Evolutionary conservation across 2,888 invertebrate genomes (phyloP), one percentile per base, ranked within the genome.

Genomic region (Phrixothrix hirtus): DNA sequence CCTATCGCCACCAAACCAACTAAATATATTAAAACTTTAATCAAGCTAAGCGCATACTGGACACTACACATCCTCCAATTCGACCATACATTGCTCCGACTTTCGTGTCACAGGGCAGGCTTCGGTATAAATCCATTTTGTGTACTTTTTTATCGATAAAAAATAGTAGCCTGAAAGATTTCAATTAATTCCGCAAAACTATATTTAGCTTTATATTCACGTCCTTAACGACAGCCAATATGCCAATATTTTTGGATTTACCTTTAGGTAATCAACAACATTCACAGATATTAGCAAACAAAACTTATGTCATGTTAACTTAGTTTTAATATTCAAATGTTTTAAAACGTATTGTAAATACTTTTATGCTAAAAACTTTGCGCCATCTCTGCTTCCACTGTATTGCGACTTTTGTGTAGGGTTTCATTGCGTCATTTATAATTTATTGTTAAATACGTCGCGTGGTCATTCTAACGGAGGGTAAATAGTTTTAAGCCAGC

Each of bases 11-110:
- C 43, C 51, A 44, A 41, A 47, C 55, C 49, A 54, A 49, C 57
- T 59, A 60, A 59, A 61, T 61, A 61, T 59, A 54, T 59, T 61
- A 54, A 59, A 61, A 61, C 55, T 61, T 61, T 59, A 61, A 61
- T 61, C 60, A 57, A 59, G 57, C 55, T 55, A 57, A 61, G 55
- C 59, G 57, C 45, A 54, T 53, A 37, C 44, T 43, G 32, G 27
- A 25, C 34, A 34, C 34, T 44, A 17, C 29, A 14, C 17, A 30
- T 21, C 21, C 29, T 41, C 41, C 41, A 41, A 41, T 41, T 31
- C 14, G n/a, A 31, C 17, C 41, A 31, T 41, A 30, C 27, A 31
- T 31, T 31, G 41, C 41, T 41, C 30, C 30, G 9, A 9, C 12
- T 21, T 41, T 29, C 16, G 12, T n/a, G 4, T 27, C n/a, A 7